Evolutionary conservation across 2,888 invertebrate species (phyloP).

Genomic region (Quadriops clusia): DNA sequence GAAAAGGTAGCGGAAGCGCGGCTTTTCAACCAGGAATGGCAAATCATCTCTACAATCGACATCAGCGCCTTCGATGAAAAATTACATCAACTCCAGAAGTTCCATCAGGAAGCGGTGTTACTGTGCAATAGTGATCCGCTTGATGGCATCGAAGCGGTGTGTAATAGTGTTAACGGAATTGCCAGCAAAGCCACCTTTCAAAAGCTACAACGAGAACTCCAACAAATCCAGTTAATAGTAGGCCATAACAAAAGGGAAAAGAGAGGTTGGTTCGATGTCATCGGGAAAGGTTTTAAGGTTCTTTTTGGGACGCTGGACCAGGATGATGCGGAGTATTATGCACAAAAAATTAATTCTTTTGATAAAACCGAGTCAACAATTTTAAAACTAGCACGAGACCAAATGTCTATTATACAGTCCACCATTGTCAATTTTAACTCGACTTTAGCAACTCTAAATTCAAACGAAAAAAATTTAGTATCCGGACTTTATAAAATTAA

Average conservation of each 20-base stretch:
- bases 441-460: conserved; percentile 6
- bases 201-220: too few species aligned
- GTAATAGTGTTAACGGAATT: too few species aligned
- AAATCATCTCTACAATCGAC: too few species aligned
- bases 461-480: conserved; percentile 8
- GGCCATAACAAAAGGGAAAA: not conserved
- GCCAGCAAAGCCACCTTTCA: too few species aligned
- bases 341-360: conserved; percentile 7
- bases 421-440: conserved; percentile 9
- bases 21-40: too few species aligned
- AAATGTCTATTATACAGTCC: too few species aligned
- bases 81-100: conserved; percentile 2
- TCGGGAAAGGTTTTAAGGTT: conserved; percentile 6
- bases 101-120: too few species aligned
- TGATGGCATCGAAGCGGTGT: too few species aligned
- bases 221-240: not conserved
- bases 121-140: too few species aligned
- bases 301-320: conserved; percentile 9
- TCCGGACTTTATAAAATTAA: too few species aligned
- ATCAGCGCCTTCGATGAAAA: conserved; percentile 1
- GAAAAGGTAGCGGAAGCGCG: too few species aligned
- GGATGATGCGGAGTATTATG: conserved; percentile 8
- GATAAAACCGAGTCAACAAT: conserved; percentile 3
- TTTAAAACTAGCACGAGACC: conserved; percentile 2
- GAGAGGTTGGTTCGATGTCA: conserved; percentile 3